phyloP scores from a whole-genome alignment of 2,888 invertebrate species.

The Latheticus oryzae region DNA sequence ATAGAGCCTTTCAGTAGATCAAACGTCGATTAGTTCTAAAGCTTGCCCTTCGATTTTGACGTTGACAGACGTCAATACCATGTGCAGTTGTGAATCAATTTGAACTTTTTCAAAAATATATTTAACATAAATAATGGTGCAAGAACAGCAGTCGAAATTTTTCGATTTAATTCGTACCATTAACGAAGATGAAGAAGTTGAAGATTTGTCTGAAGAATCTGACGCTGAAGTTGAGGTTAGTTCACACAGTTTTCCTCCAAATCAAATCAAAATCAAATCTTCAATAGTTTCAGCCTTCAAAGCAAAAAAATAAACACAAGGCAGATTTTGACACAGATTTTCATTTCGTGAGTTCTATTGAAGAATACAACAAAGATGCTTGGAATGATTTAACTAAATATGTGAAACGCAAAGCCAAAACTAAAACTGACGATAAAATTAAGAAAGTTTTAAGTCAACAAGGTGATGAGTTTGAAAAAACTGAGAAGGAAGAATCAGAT shows the following conservation, averaged over 20 bases:
- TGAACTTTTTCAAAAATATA: too few species aligned
- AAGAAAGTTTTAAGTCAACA: constrained; percentile 68
- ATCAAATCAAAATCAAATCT: constrained; percentile 43
- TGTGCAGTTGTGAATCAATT: too few species aligned
- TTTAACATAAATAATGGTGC: constrained; percentile 2
- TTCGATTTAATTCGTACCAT: constrained; percentile 79
- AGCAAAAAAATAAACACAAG: constrained; percentile 74
- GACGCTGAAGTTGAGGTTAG: constrained; percentile 83
- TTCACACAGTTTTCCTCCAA: constrained; percentile 20
- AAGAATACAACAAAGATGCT: constrained; percentile 81
- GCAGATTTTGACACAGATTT: constrained; percentile 86
- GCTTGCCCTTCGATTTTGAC: too few species aligned
- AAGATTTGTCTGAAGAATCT: constrained; percentile 83
- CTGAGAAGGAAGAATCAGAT: constrained; percentile 69
- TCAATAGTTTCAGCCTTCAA: constrained; percentile 84
- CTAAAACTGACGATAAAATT: constrained; percentile 88
- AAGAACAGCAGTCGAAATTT: neutral
- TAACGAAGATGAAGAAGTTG: constrained; percentile 83
- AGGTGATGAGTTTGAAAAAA: constrained; percentile 65
- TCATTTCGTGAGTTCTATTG: constrained; percentile 80
- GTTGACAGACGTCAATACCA: too few species aligned
- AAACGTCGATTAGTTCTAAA: too few species aligned
- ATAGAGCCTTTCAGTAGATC: too few species aligned
- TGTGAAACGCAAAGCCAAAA: constrained; percentile 75
- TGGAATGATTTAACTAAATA: constrained; percentile 60